Evolutionary conservation across 2,113 vertebrate genomes (phyloP).

Genomic region (Ophthalmolycus amberensis): DNA sequence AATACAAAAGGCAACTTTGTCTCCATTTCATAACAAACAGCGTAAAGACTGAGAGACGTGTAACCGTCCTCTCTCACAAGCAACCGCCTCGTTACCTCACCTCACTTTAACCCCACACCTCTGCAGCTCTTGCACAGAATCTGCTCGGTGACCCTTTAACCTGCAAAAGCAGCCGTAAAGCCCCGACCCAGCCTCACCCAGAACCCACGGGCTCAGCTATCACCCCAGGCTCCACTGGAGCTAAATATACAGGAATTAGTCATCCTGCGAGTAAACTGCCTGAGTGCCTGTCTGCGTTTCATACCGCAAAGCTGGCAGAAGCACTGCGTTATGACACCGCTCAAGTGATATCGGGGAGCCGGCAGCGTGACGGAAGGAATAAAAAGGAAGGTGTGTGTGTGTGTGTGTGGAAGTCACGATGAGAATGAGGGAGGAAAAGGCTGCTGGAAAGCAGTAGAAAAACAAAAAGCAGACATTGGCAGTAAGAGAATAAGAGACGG

Average conservation of each 20-base stretch:
- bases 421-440: background rate
- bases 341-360: conserved; percentile 21
- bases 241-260: conserved; percentile 77
- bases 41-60: background rate
- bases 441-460: background rate
- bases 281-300: conserved; percentile 55
- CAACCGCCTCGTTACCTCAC: conserved; percentile 32
- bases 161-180: conserved; percentile 56
- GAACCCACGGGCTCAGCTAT: conserved; percentile 46
- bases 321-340: conserved; percentile 52
- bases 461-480: conserved; percentile 20
- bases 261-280: conserved; percentile 59
- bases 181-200: conserved; percentile 19
- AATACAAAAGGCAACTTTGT: background rate
- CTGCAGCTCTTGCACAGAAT: conserved; percentile 10
- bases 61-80: background rate
- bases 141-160: conserved; percentile 49
- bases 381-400: conserved; percentile 5
- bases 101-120: conserved; percentile 18
- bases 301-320: conserved; percentile 56
- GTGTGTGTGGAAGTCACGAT: conserved; percentile 21
- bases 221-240: conserved; percentile 37
- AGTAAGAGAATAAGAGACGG: background rate
- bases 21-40: background rate
- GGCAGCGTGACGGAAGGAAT: conserved; percentile 36